Evolutionary conservation across 1,140 invertebrate genomes (phyloP).

Genomic region (Artemia franciscana): DNA sequence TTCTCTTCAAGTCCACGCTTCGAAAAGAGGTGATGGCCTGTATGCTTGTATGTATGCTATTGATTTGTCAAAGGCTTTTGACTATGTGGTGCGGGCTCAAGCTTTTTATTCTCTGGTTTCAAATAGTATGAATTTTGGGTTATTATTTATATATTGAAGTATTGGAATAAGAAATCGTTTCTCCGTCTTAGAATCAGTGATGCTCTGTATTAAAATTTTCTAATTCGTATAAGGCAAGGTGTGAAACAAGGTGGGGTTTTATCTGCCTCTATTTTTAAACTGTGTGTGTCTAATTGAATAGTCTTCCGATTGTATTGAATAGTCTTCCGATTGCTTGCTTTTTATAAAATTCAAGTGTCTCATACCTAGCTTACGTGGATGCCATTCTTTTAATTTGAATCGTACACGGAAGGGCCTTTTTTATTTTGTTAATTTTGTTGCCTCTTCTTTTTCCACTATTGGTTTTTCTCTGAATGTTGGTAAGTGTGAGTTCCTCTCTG

Average conservation of each 20-base stretch:
- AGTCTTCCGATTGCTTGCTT: neutral
- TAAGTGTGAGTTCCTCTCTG: too few relatives aligned
- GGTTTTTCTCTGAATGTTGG: too few relatives aligned
- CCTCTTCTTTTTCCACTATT: too few relatives aligned
- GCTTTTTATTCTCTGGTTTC: neutral
- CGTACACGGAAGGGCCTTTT: too few relatives aligned
- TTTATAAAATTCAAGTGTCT: neutral
- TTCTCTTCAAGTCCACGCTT: too few relatives aligned
- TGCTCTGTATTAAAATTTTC: neutral
- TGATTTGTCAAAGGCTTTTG: neutral
- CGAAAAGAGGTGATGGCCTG: neutral
- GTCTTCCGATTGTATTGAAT: neutral
- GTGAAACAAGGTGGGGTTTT: neutral
- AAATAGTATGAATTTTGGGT: neutral
- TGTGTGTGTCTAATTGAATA: neutral
- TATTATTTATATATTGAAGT: too few relatives aligned
- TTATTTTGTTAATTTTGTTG: too few relatives aligned
- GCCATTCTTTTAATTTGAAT: neutral
- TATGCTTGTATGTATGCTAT: neutral
- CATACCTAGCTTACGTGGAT: neutral
- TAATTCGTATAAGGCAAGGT: neutral
- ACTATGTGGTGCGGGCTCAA: neutral
- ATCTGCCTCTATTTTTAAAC: neutral
- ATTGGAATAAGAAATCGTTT: neutral
- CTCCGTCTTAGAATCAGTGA: neutral